Base-by-base conservation (phyloP, 2,113 vertebrate species). In the Procavia capensis region DNA sequence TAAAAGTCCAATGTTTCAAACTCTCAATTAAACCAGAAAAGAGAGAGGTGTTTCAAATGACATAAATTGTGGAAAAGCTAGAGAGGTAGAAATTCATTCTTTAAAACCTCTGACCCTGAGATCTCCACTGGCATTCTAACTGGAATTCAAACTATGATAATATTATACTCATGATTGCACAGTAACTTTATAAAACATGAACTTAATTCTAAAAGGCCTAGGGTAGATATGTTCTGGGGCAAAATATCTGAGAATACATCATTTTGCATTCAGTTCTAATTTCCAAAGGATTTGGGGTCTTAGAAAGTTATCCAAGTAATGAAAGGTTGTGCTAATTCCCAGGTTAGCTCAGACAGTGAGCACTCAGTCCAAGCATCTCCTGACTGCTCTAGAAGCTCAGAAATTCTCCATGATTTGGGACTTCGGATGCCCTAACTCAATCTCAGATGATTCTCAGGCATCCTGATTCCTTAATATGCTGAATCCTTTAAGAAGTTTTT, bases 201-300 rank as follows among this genome's bases (percentile, higher is more conserved):
- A 95, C 96, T 95, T 89, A 93, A 96, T 97, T 97, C 96, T 64
- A 76, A 81, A 95, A 97, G 68, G 68, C 95, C 79, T 95, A 89
- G 80, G 47, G 91, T 91, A 81, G 63, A 64, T 34, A 76, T 80
- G 88, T 61, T 95, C 50, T 86, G 43, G 25, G 0, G 11, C 0
- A 54, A 85, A n/a, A 39, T 80, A 70, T 75, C 92, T 1, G 9
- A 89, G 96, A 96, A 85, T 45, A 47, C 93, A 82, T 81, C 78
- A 86, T 95, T 94, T 50, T 88, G 47, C 41, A 80, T 88, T 96
- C 80, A 81, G 11, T 86, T 97, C 74, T 96, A 88, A 97, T 96
- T 97, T 96, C 75, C 27, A 54, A 61, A 97, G 57, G 91, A 91
- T 31, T 72, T 39, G 57, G 36, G 76, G 50, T 45, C 80, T 31